Evolutionary conservation across 1,140 invertebrate species (phyloP).

Genomic region (Psix sp.): DNA sequence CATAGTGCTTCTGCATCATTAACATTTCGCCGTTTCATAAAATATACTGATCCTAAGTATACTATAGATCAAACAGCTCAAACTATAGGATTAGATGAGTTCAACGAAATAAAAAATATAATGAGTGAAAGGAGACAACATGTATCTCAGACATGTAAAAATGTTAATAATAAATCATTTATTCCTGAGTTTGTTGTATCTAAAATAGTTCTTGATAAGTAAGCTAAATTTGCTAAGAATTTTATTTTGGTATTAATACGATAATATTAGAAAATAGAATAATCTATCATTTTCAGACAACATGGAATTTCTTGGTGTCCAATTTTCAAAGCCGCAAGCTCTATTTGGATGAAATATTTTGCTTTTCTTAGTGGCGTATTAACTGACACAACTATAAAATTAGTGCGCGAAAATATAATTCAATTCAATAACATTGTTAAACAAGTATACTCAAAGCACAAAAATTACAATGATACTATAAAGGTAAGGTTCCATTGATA

Average conservation of each 20-base stretch:
- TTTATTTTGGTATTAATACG: neutral
- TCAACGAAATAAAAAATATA: neutral
- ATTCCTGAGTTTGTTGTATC: conserved; percentile 44
- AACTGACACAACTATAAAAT: conserved; percentile 51
- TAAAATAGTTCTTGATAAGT: conserved; percentile 67
- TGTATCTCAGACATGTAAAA: conserved; percentile 22
- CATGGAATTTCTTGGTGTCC: conserved; percentile 78
- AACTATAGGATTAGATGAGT: neutral
- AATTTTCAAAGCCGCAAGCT: conserved; percentile 79
- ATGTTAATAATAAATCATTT: conserved; percentile 14
- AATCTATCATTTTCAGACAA: conserved; percentile 63
- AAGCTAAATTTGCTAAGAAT: conserved; percentile 26
- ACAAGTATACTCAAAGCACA: conserved; percentile 64
- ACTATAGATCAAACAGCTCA: neutral
- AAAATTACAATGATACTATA: conserved; percentile 63
- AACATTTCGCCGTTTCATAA: too few species aligned
- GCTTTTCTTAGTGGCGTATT: conserved; percentile 76
- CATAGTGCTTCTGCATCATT: too few species aligned
- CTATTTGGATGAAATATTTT: conserved; percentile 78
- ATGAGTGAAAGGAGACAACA: conserved; percentile 23
- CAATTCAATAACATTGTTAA: conserved; percentile 68
- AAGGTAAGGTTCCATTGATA: conserved; percentile 40
- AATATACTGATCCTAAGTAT: too few species aligned
- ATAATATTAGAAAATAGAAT: neutral
- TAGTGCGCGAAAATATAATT: conserved; percentile 38